Conservation (phyloP, 1,140 invertebrate genomes). For the Metopolophium dirhodum region DNA sequence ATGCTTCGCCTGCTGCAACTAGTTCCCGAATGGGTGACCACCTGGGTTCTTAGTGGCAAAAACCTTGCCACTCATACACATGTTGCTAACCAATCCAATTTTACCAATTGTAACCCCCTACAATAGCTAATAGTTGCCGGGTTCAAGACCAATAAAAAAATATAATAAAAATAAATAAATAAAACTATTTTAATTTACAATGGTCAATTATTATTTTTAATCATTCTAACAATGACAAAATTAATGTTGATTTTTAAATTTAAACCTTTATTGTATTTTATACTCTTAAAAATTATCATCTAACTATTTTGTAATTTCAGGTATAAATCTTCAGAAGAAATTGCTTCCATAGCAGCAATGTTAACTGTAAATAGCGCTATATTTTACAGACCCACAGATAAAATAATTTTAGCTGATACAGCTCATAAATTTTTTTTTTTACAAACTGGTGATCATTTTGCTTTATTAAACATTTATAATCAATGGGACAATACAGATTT, state of each 20-base stretch:
- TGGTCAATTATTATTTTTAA: too few species aligned
- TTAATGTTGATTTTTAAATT: too few species aligned
- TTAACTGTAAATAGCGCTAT: slow-evolving; percentile 96
- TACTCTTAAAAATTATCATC: slow-evolving; percentile 63
- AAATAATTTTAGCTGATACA: slow-evolving; percentile 97
- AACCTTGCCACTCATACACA: too few species aligned
- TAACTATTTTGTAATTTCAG: slow-evolving; percentile 64
- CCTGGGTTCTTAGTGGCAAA: too few species aligned
- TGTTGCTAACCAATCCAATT: too few species aligned
- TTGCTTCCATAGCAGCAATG: slow-evolving; percentile 97
- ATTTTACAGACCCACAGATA: slow-evolving; percentile 98
- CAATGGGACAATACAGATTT: slow-evolving; percentile 94
- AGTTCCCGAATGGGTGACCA: too few species aligned
- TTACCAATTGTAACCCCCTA: too few species aligned
- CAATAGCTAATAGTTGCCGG: too few species aligned
- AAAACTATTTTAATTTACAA: too few species aligned
- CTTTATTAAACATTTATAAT: slow-evolving; percentile 95
- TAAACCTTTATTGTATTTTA: too few species aligned
- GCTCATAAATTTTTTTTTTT: slow-evolving; percentile 93
- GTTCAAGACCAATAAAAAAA: slow-evolving; percentile 65
- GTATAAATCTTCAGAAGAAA: slow-evolving; percentile 97
- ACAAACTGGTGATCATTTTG: slow-evolving; percentile 92
- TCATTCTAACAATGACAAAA: too few species aligned
- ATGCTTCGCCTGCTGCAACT: too few species aligned
- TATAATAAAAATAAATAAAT: slow-evolving; percentile 79